Percentiles rank a stretch among this genome's conserved stretches.
Evolutionary conservation across 2,888 invertebrate species (phyloP).

Genomic region (Pseudococcus longispinus): DNA sequence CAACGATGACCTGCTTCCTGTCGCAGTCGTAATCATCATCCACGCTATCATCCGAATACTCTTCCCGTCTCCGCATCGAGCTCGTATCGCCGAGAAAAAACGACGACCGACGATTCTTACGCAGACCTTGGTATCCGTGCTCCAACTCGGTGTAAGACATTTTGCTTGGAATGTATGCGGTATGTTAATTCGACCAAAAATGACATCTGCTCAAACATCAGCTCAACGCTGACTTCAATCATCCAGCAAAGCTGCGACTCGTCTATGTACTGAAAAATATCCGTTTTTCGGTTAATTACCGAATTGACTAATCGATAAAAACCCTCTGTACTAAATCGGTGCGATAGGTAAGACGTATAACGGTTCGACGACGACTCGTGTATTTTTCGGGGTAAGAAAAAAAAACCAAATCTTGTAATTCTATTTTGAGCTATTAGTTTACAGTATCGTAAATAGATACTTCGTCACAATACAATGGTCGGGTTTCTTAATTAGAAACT

Average conservation of each 20-base stretch:
- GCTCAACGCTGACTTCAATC: conserved; percentile 20
- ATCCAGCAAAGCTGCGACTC: neutral
- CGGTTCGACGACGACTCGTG: neutral
- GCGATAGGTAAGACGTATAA: neutral
- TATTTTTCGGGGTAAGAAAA: neutral
- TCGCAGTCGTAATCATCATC: conserved; percentile 57
- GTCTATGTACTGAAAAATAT: neutral
- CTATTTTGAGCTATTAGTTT: conserved; percentile 23
- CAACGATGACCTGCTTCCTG: conserved; percentile 93
- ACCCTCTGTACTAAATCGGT: neutral
- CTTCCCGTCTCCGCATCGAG: conserved; percentile 58
- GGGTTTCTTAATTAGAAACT: neutral
- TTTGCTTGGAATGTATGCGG: conserved; percentile 55
- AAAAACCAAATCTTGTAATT: neutral
- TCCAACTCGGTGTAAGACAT: conserved; percentile 94
- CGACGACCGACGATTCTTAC: conserved; percentile 72
- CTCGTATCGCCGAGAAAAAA: conserved; percentile 66
- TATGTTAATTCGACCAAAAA: neutral
- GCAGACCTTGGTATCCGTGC: conserved; percentile 88
- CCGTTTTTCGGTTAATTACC: conserved; percentile 43
- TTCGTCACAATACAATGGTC: neutral
- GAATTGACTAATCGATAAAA: conserved; percentile 36
- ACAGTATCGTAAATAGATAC: conserved; percentile 8
- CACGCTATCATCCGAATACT: conserved; percentile 58
- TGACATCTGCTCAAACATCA: conserved; percentile 32